These are phyloP conservation scores for Rhadinocentrus ornatus DNA, from an alignment of 2,797 vertebrate species.

Conservation along the genomic window DNA sequence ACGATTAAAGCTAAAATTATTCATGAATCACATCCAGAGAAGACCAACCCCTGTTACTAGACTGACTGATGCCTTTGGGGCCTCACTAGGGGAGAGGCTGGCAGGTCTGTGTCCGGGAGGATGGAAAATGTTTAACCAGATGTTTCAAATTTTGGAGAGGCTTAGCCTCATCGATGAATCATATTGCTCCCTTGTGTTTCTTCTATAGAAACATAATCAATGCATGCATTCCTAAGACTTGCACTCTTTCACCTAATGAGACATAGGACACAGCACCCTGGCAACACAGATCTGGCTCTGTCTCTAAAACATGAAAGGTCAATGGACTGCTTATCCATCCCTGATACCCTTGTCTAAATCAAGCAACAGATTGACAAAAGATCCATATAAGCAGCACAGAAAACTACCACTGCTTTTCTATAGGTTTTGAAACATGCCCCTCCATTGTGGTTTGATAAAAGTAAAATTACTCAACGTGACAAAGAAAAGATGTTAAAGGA, in stretches of 20 bases:
- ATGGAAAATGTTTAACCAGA: conserved; percentile 37
- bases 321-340: neutral
- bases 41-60: conserved; percentile 47
- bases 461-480: neutral
- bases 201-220: neutral
- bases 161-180: neutral
- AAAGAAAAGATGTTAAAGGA: conserved; percentile 2
- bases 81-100: conserved; percentile 38
- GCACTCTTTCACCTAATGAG: neutral
- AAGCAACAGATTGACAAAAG: conserved; percentile 24
- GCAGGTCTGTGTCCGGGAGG: conserved; percentile 8
- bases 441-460: neutral
- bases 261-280: neutral
- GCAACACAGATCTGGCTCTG: conserved; percentile 1
- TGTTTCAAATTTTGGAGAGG: conserved; percentile 11
- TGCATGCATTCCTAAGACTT: neutral
- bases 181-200: neutral
- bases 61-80: conserved; percentile 34
- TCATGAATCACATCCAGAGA: conserved; percentile 69
- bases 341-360: conserved; percentile 12
- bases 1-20: conserved; percentile 77
- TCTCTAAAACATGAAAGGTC: conserved; percentile 3
- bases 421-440: conserved; percentile 15
- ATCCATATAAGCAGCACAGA: conserved; percentile 16
- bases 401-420: neutral